Percentiles rank a stretch among this genome's conserved stretches.
These are phyloP conservation scores for Eilema sororculum DNA, from an alignment of 2,888 invertebrate species.

Conservation along the genomic window DNA sequence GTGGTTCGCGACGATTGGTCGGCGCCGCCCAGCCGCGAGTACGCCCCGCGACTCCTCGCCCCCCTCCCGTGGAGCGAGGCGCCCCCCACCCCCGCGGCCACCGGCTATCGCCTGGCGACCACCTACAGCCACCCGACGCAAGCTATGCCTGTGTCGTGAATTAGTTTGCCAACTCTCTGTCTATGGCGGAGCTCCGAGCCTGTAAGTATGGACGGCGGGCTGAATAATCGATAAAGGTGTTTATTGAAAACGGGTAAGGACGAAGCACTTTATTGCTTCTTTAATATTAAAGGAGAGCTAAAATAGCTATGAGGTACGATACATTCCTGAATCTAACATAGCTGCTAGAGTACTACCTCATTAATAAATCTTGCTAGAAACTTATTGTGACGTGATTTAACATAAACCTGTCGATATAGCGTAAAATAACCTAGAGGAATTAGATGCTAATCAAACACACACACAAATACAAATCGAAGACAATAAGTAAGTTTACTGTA, in stretches of 20 bases:
- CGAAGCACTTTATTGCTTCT: slow-evolving; percentile 85
- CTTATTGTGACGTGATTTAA: neutral
- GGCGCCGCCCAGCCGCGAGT: slow-evolving; percentile 82
- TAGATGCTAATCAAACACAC: neutral
- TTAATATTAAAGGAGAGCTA: slow-evolving; percentile 78
- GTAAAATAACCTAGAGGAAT: neutral
- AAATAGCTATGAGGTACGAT: slow-evolving; percentile 54
- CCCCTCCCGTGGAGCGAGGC: slow-evolving; percentile 47
- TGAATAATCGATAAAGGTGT: slow-evolving; percentile 88
- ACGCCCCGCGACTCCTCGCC: slow-evolving; percentile 72
- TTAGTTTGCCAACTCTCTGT: slow-evolving; percentile 87
- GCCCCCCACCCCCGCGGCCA: slow-evolving; percentile 73
- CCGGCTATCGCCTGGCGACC: slow-evolving; percentile 82
- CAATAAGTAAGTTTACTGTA: neutral
- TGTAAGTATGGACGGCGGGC: slow-evolving; percentile 86
- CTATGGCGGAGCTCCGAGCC: slow-evolving; percentile 84
- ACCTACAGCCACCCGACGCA: slow-evolving; percentile 81
- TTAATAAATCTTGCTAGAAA: neutral
- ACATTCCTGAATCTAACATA: slow-evolving; percentile 29
- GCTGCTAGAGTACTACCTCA: slow-evolving; percentile 14
- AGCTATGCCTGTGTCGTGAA: slow-evolving; percentile 87
- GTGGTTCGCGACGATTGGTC: slow-evolving; percentile 82
- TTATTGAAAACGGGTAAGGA: slow-evolving; percentile 87
- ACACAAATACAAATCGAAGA: neutral
- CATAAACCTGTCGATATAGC: neutral